These are phyloP conservation scores for Mus spicilegus DNA, from an alignment of 2,113 vertebrate genomes.

Conservation along the genomic window DNA sequence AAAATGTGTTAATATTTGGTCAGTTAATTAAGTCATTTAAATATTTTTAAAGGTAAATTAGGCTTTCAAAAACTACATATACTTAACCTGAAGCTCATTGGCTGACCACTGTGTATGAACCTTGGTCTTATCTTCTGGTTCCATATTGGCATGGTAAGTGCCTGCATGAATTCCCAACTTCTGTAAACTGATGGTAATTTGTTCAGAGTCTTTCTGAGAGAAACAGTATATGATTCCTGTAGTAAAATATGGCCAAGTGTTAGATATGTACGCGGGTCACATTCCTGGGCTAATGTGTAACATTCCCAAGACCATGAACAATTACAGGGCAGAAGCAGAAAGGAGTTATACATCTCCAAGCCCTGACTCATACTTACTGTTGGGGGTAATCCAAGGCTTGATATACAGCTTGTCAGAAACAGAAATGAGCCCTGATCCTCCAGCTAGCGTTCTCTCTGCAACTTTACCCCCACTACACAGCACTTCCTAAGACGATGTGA, in stretches of 20 bases:
- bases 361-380: neutral
- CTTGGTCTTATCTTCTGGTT: conserved; percentile 90
- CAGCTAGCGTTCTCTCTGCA: neutral
- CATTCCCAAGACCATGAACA: neutral
- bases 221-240: conserved; percentile 98
- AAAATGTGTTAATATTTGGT: conserved; percentile 61
- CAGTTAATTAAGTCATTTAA: conserved; percentile 23
- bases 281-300: neutral
- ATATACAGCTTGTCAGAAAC: neutral
- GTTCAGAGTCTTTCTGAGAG: conserved; percentile 97
- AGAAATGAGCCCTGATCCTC: conserved; percentile 2
- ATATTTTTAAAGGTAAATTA: neutral
- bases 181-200: conserved; percentile 91
- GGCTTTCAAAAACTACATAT: neutral
- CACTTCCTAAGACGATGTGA: neutral
- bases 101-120: conserved; percentile 94
- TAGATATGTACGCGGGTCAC: neutral
- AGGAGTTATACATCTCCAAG: neutral
- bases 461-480: neutral
- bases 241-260: conserved; percentile 39
- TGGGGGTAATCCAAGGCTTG: neutral
- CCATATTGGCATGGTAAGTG: conserved; percentile 95
- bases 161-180: conserved; percentile 90
- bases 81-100: conserved; percentile 93
- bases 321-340: neutral